A percentile compares a stretch with the other conserved stretches of the same genome.
Conservation (phyloP, 1,140 invertebrate genomes). For the Achatina immaculata region DNA sequence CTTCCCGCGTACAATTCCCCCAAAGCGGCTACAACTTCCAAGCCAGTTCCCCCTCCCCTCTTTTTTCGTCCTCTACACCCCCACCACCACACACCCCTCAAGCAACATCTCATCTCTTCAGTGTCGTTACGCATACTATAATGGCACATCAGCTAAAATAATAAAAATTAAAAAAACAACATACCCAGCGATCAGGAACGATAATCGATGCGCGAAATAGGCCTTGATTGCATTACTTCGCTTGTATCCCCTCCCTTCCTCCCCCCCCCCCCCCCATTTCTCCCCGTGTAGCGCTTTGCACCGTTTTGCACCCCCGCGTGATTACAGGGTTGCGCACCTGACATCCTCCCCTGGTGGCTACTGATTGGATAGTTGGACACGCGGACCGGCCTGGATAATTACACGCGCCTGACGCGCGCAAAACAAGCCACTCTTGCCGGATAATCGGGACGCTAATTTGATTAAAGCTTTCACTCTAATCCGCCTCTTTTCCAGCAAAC, state of each 20-base stretch:
- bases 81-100: no score
- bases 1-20: no score
- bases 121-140: conserved; percentile 8
- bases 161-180: no score
- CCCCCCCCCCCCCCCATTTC: no score
- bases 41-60: no score
- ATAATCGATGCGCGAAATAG: conserved; percentile 28
- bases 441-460: conserved; percentile 30
- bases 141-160: conserved; percentile 16
- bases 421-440: conserved; percentile 7
- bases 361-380: conserved; percentile 23
- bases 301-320: conserved; percentile 20
- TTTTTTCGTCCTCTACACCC: no score
- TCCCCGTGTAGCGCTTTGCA: background rate
- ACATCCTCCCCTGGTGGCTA: background rate
- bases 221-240: conserved; percentile 29
- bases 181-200: conserved; percentile 13
- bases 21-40: no score
- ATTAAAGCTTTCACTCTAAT: conserved; percentile 22
- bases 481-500: background rate
- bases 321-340: conserved; percentile 22
- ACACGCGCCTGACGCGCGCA: conserved; percentile 4
- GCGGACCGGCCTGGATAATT: conserved; percentile 15
- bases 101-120: no score
- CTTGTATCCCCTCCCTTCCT: conserved; percentile 1